Conservation (phyloP, 2,888 invertebrate species). For the Cyclophora albipunctata region DNA sequence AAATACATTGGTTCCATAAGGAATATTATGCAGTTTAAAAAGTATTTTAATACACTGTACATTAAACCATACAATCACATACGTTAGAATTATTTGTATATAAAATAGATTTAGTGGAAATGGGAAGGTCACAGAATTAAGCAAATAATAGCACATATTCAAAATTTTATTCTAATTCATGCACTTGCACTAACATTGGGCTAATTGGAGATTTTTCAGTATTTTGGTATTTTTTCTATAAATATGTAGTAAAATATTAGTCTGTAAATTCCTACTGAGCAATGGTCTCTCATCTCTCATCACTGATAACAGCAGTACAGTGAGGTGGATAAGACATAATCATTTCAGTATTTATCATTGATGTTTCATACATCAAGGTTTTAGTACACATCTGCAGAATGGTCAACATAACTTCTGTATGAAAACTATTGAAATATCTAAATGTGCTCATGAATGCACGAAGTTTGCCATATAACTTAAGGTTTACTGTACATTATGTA, state of each 20-base stretch:
- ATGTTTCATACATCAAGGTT: no score
- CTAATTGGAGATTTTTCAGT: no score
- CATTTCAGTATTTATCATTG: no score
- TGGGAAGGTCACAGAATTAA: constrained; percentile 9
- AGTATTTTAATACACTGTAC: constrained; percentile 16
- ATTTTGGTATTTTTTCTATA: not conserved
- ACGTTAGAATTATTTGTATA: constrained; percentile 6
- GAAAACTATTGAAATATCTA: no score
- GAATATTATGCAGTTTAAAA: constrained; percentile 28
- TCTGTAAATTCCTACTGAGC: no score
- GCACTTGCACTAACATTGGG: constrained; percentile 38
- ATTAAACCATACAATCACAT: constrained; percentile 17
- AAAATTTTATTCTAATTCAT: constrained; percentile 8
- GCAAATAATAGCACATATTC: constrained; percentile 22
- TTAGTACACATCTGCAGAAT: no score
- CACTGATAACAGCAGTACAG: no score
- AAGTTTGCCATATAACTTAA: no score
- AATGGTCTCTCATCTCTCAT: no score
- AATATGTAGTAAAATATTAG: not conserved
- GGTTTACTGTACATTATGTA: not conserved
- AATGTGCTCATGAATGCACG: no score
- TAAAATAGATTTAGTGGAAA: constrained; percentile 8
- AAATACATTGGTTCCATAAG: not conserved
- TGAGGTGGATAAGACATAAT: no score
- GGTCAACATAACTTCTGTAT: no score